A percentile compares a stretch with the other conserved stretches of the same genome.
These are phyloP conservation scores for Aotus griseimembra DNA, from an alignment of 2,797 vertebrate species.

Conservation along the genomic window DNA sequence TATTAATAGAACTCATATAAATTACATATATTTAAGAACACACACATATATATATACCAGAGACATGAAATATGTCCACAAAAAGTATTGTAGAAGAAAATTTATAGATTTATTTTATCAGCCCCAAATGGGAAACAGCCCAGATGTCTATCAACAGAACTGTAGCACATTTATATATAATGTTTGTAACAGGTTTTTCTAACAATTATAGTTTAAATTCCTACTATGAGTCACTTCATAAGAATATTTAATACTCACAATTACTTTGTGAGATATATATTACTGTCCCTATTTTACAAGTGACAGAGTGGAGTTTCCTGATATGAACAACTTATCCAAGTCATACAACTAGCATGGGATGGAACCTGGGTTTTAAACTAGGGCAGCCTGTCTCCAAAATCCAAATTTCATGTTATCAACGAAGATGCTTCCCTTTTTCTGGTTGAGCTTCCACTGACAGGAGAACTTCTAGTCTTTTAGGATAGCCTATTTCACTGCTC, in stretches of 20 bases:
- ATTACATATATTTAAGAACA: background rate
- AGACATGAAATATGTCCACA: background rate
- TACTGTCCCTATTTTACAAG: background rate
- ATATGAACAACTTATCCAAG: background rate
- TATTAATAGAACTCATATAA: background rate
- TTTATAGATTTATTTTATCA: background rate
- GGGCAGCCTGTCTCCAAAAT: background rate
- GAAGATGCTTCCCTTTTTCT: background rate
- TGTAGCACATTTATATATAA: background rate
- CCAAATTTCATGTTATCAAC: background rate
- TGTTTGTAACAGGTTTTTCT: background rate
- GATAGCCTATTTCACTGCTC: background rate
- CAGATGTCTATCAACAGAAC: background rate
- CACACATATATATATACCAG: background rate
- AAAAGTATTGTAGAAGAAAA: background rate
- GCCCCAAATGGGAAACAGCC: background rate
- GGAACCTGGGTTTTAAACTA: background rate
- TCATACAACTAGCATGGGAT: background rate
- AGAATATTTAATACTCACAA: background rate
- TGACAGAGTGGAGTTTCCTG: background rate
- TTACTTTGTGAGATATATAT: background rate
- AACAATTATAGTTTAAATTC: background rate
- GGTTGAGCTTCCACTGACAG: background rate
- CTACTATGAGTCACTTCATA: background rate
- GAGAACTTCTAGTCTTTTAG: background rate